phyloP scores from a whole-genome alignment of 2,888 invertebrate species.

The Hipparchia semele region DNA sequence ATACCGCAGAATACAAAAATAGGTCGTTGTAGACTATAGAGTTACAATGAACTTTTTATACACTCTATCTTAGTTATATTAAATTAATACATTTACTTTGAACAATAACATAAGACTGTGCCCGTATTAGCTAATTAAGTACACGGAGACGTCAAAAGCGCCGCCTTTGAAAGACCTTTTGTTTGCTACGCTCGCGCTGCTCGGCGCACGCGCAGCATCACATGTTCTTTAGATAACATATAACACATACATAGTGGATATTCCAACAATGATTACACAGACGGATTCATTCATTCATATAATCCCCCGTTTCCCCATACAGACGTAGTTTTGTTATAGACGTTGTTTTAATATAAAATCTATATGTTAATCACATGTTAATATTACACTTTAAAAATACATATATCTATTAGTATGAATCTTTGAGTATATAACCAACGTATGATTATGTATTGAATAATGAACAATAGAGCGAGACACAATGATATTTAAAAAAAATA shows the following conservation, averaged over 20 bases:
- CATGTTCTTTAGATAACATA: constrained; percentile 60
- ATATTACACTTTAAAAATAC: too few relatives aligned
- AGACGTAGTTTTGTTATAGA: too few relatives aligned
- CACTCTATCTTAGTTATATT: constrained; percentile 11
- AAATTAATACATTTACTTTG: constrained; percentile 2
- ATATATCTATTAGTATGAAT: too few relatives aligned
- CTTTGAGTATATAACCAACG: too few relatives aligned
- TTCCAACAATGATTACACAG: constrained; percentile 49
- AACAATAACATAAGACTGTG: constrained; percentile 14
- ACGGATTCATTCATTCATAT: constrained; percentile 8
- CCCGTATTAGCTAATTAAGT: constrained; percentile 35
- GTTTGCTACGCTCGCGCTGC: constrained; percentile 53
- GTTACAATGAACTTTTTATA: constrained; percentile 1
- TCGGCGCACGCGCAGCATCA: constrained; percentile 56
- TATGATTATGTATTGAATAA: too few relatives aligned
- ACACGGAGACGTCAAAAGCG: constrained; percentile 57
- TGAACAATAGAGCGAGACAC: too few relatives aligned
- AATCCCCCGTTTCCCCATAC: neutral
- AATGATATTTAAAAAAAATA: too few relatives aligned
- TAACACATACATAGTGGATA: constrained; percentile 46
- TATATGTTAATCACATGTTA: too few relatives aligned
- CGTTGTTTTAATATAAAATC: too few relatives aligned
- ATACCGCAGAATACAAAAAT: too few relatives aligned
- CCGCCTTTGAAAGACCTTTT: constrained; percentile 70
- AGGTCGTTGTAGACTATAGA: neutral